Conservation (phyloP, 2,797 vertebrate genomes). For the Moxostoma hubbsi region DNA sequence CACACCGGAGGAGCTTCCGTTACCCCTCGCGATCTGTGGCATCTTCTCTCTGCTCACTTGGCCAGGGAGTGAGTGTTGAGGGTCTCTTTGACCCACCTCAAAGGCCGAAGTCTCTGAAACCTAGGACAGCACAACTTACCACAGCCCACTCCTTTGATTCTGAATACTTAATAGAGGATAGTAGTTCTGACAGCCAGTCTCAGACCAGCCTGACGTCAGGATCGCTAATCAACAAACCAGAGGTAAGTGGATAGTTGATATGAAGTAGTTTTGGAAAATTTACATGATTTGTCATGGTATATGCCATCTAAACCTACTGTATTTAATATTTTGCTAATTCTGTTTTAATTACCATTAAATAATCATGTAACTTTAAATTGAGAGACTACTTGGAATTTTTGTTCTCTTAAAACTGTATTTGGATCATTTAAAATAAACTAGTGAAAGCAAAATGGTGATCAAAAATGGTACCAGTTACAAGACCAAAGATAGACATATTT, state of each 20-base stretch:
- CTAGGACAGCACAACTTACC: slow-evolving; percentile 68
- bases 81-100: slow-evolving; percentile 67
- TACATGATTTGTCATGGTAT: too few species aligned
- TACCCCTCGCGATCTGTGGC: slow-evolving; percentile 70
- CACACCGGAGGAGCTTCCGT: slow-evolving; percentile 66
- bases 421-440: too few species aligned
- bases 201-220: slow-evolving; percentile 66
- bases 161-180: slow-evolving; percentile 71
- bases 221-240: slow-evolving; percentile 63
- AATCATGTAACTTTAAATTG: too few species aligned
- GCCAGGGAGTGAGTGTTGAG: slow-evolving; percentile 70
- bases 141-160: slow-evolving; percentile 73
- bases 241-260: slow-evolving; percentile 70
- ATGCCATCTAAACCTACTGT: too few species aligned
- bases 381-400: too few species aligned
- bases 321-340: too few species aligned
- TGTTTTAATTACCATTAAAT: too few species aligned
- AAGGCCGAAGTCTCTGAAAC: slow-evolving; percentile 70
- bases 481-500: too few species aligned
- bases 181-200: slow-evolving; percentile 68
- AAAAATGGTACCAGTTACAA: too few species aligned
- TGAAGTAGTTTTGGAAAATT: too few species aligned
- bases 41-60: slow-evolving; percentile 79
- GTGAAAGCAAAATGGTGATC: too few species aligned
- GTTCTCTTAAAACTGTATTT: too few species aligned